A percentile compares a stretch with the other conserved stretches of the same genome.
Conservation (phyloP, 1,140 invertebrate species). For the Atta colombica region DNA sequence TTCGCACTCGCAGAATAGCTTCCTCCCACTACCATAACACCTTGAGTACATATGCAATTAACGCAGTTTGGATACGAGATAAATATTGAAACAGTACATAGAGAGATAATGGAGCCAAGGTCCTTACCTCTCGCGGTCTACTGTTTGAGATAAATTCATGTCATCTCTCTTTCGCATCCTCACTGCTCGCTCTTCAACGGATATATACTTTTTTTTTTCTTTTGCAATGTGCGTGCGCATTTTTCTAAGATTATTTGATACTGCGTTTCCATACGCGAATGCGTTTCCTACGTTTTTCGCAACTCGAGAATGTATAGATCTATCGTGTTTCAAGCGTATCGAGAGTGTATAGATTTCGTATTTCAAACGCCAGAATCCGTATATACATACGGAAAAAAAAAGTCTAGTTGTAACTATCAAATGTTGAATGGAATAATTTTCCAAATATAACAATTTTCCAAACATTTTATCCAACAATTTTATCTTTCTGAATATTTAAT, state of each 20-base stretch:
- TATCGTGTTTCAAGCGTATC: not conserved
- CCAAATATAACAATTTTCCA: too few species aligned
- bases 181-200: not conserved
- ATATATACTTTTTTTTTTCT: not conserved
- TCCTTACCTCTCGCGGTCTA: not conserved
- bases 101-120: slow-evolving; percentile 7
- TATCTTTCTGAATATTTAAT: too few species aligned
- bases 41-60: slow-evolving; percentile 2
- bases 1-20: not conserved
- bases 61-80: slow-evolving; percentile 3
- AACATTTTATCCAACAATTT: too few species aligned
- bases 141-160: not conserved
- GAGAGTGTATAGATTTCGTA: not conserved
- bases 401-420: too few species aligned
- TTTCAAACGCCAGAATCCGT: not conserved
- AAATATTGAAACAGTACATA: slow-evolving; percentile 1
- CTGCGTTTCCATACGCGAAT: not conserved
- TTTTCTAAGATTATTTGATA: slow-evolving; percentile 11
- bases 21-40: not conserved
- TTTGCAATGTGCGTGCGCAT: slow-evolving; percentile 11
- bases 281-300: not conserved
- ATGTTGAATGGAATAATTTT: too few species aligned
- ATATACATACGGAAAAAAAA: too few species aligned
- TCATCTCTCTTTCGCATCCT: not conserved
- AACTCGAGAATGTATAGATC: not conserved